Evolutionary conservation across 2,113 vertebrate species (phyloP), one percentile per base, ranked within the genome.

Genomic region (Dasyprocta punctata): DNA sequence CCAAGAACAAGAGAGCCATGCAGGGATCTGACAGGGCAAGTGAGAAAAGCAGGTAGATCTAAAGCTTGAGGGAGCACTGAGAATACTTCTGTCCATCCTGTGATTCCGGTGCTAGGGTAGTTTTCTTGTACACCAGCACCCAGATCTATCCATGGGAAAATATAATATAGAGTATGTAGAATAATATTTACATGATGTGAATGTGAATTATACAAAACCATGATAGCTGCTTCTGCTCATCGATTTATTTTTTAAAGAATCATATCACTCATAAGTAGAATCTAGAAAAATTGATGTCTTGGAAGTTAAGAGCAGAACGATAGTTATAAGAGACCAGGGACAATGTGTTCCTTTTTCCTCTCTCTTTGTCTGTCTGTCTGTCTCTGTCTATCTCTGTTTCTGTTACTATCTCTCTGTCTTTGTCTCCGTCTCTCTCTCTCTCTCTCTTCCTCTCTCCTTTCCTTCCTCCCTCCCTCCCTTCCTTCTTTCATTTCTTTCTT

Each of bases 91-190:
- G 30, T 26, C 12, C 36, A 8, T 61, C 30, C 12, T 2, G 1
- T 13, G 2, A 16, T 1, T 5, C 3, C 0, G 1, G 6, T 0
- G 1, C 24, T 30, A 11, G 19, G 36, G 24, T 0, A 0, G 1
- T 14, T 49, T 24, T 63, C 54, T 36, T 20, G 24, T 6, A 19
- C 5, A 16, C 38, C 3, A 0, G 16, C 10, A 10, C 41, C 13
- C n/a, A 49, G 58, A 14, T 2, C 58, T 11, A 33, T 8, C 33
- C 5, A 3, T 2, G 33, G 28, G 8, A 71, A 41, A 3, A 33
- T n/a, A 88, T 11, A 65, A 82, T 11, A 30, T 73, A 0, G 3
- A 7, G 6, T 5, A 71, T 0, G 10, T 7, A 54, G 5, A 24
- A 30, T 19, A 3, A 10, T 24, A 71, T 30, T 63, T 14, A 65